phyloP scores from a whole-genome alignment of 37 sponge, comb jelly and placozoan species.

The Ianthella basta region DNA sequence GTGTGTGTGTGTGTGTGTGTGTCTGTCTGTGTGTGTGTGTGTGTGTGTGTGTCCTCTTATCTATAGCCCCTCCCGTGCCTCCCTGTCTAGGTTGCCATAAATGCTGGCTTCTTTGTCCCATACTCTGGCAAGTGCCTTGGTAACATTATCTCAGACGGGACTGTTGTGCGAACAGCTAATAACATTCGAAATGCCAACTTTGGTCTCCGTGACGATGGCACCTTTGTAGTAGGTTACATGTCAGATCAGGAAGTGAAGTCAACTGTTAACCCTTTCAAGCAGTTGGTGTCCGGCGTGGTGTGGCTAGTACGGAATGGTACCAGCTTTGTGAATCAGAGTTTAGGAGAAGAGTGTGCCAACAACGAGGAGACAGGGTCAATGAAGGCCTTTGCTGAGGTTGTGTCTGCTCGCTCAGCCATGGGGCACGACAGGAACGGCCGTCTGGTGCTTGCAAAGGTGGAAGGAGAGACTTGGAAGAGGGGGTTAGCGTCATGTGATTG shows the following conservation, averaged over 20 bases:
- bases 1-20: too few relatives aligned
- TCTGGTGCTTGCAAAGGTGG: conserved; percentile 81
- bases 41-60: too few relatives aligned
- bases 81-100: conserved; percentile 57
- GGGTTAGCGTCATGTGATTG: conserved; percentile 48
- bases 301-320: conserved; percentile 94
- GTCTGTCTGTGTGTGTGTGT: too few relatives aligned
- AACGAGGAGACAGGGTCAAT: conserved; percentile 90
- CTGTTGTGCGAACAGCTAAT: conserved; percentile 51
- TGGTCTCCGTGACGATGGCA: conserved; percentile 88
- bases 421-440: conserved; percentile 87
- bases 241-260: conserved; percentile 71
- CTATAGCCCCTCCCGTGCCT: not conserved
- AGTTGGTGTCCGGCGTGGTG: conserved; percentile 87
- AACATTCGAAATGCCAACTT: conserved; percentile 85
- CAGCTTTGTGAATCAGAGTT: conserved; percentile 88
- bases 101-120: conserved; percentile 82
- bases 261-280: conserved; percentile 55
- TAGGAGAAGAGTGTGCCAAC: conserved; percentile 74
- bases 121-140: conserved; percentile 75
- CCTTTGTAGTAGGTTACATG: conserved; percentile 87
- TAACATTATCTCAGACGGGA: conserved; percentile 77
- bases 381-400: conserved; percentile 79
- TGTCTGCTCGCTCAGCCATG: conserved; percentile 91
- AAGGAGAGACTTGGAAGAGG: conserved; percentile 84